A percentile compares a stretch with the other conserved stretches of the same genome.
Conservation (phyloP, 2,797 vertebrate genomes). For the Sebastes ruberrimus region DNA sequence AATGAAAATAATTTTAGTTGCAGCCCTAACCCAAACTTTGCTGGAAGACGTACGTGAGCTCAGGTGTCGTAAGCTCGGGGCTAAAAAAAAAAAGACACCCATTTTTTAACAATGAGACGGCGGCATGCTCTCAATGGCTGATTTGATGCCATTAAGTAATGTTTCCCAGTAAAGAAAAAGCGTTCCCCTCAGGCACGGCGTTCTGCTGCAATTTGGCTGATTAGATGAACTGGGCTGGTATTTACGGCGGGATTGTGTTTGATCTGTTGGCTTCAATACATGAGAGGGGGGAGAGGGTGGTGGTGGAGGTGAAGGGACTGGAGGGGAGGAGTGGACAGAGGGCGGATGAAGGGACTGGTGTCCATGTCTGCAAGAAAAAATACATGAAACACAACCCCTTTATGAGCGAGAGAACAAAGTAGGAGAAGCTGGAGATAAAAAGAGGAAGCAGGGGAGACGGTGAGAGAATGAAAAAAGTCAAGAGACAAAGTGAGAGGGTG, state of each 20-base stretch:
- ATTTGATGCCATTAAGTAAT: conserved; percentile 72
- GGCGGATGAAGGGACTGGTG: background rate
- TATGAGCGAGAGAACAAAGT: background rate
- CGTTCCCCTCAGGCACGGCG: conserved; percentile 36
- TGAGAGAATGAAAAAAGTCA: background rate
- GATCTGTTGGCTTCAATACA: conserved; percentile 66
- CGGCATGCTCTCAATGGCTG: conserved; percentile 22
- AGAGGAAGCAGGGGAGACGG: background rate
- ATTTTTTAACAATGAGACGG: conserved; percentile 39
- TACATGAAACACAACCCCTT: background rate
- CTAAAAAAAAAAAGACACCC: background rate
- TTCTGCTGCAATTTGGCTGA: conserved; percentile 75
- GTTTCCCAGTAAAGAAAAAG: conserved; percentile 64
- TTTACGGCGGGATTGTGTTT: conserved; percentile 66
- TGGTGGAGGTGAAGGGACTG: background rate
- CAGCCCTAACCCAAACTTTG: background rate
- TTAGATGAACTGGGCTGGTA: conserved; percentile 72
- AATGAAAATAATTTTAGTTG: no score
- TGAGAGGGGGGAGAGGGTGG: background rate
- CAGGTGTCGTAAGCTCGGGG: conserved; percentile 13
- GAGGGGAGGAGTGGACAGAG: background rate
- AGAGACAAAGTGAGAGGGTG: background rate
- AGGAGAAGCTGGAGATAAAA: background rate
- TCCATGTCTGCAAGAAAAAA: background rate
- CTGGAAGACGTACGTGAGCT: background rate